phyloP scores from a whole-genome alignment of 1,140 invertebrate genomes.

The Bombus confusus region DNA sequence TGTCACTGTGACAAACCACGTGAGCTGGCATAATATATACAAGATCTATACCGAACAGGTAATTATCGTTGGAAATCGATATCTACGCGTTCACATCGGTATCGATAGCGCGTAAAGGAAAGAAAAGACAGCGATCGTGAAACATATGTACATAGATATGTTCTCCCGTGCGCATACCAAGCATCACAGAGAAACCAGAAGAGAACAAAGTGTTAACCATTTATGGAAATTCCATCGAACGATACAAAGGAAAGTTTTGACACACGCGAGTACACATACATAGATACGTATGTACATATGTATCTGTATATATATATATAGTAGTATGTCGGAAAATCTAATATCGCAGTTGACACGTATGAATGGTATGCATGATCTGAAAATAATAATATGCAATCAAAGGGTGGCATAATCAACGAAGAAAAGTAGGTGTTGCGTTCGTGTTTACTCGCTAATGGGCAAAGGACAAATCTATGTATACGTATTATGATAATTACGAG shows the following conservation, averaged over 20 bases:
- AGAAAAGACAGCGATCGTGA: not conserved
- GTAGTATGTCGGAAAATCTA: constrained; percentile 17
- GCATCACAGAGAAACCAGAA: too few relatives aligned
- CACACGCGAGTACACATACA: not conserved
- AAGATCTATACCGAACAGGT: too few relatives aligned
- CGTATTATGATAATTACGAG: constrained; percentile 23
- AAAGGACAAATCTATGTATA: constrained; percentile 20
- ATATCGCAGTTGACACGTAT: constrained; percentile 23
- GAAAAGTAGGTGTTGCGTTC: constrained; percentile 7
- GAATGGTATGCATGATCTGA: constrained; percentile 28
- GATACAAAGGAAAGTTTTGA: too few relatives aligned
- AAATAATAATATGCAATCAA: constrained; percentile 44
- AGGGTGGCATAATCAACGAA: not conserved
- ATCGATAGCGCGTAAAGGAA: not conserved
- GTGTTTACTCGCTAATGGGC: constrained; percentile 24
- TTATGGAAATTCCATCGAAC: not conserved
- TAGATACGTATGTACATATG: not conserved
- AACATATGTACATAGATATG: not conserved
- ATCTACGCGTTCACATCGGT: too few relatives aligned
- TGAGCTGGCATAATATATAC: too few relatives aligned
- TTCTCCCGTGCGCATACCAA: not conserved
- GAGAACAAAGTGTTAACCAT: not conserved
- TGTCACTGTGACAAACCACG: not conserved
- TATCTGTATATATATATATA: constrained; percentile 9
- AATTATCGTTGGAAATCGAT: too few relatives aligned